These are phyloP conservation scores for Vanessa cardui DNA, from an alignment of 2,888 invertebrate species.

Conservation along the genomic window DNA sequence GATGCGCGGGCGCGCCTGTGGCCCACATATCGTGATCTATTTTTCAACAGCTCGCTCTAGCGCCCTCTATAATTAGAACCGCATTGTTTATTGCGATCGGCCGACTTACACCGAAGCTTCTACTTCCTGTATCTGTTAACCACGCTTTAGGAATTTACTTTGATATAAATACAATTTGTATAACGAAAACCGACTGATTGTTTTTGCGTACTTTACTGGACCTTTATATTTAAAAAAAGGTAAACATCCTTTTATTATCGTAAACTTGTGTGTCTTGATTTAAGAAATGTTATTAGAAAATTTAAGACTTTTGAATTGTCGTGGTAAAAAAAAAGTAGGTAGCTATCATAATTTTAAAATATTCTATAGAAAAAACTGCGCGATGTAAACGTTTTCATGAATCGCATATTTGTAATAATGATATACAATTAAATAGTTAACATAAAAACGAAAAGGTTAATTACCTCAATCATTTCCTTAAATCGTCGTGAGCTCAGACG, in stretches of 20 bases:
- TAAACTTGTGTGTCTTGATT: no score
- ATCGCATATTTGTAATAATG: no score
- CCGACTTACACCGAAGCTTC: constrained; percentile 55
- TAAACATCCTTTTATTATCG: no score
- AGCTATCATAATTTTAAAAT: no score
- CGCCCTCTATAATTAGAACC: constrained; percentile 76
- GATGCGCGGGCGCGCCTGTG: constrained; percentile 70
- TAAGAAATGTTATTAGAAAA: no score
- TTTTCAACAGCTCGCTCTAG: constrained; percentile 63
- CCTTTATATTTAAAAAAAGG: no score
- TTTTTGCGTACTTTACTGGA: no score
- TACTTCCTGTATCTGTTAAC: constrained; percentile 60
- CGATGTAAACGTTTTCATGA: no score
- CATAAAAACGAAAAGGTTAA: constrained; percentile 16
- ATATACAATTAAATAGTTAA: background rate
- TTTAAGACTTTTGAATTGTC: no score
- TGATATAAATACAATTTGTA: background rate
- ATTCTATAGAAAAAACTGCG: no score
- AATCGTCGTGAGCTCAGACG: background rate
- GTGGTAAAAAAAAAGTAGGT: no score
- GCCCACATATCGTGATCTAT: constrained; percentile 76
- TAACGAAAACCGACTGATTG: no score
- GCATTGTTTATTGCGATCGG: constrained; percentile 72
- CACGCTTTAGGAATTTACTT: background rate
- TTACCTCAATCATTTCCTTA: constrained; percentile 17